These are phyloP conservation scores for Eudasyphora cyanicolor DNA, from an alignment of 2,888 invertebrate species.

Conservation along the genomic window DNA sequence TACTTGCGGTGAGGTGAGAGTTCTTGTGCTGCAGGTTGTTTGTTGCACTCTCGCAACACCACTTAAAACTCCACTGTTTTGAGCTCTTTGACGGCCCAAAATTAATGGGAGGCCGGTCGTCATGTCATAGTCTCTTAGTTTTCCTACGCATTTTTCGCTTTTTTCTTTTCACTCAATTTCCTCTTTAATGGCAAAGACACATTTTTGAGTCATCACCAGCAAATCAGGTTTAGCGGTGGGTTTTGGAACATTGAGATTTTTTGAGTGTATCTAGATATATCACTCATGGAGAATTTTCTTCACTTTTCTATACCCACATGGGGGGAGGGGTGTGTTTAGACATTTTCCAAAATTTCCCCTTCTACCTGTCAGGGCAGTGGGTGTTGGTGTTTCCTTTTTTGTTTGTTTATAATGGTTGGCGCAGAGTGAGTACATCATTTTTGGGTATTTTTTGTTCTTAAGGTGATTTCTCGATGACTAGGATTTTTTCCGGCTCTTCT, in stretches of 20 bases:
- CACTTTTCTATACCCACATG: not conserved
- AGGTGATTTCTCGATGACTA: not conserved
- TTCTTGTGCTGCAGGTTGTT: not conserved
- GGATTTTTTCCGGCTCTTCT: constrained; percentile 1
- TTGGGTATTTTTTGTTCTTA: not conserved
- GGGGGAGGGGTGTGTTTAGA: not conserved
- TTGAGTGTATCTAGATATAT: not conserved
- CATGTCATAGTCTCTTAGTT: not conserved
- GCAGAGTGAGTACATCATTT: not conserved
- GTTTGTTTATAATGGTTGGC: not conserved
- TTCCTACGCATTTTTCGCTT: constrained; percentile 30
- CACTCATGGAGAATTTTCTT: no score
- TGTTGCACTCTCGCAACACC: not conserved
- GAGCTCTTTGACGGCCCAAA: not conserved
- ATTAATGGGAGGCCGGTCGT: constrained; percentile 16
- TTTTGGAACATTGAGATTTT: not conserved
- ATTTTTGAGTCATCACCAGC: constrained; percentile 11
- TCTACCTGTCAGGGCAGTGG: not conserved
- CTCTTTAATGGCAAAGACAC: not conserved
- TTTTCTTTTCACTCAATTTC: constrained; percentile 13
- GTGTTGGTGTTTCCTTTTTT: not conserved
- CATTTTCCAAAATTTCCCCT: constrained; percentile 2
- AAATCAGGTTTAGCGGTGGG: not conserved
- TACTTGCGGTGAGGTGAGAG: not conserved
- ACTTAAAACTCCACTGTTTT: no score